phyloP scores from a whole-genome alignment of 2,888 invertebrate species.

The Neocrepidodera transversa region DNA sequence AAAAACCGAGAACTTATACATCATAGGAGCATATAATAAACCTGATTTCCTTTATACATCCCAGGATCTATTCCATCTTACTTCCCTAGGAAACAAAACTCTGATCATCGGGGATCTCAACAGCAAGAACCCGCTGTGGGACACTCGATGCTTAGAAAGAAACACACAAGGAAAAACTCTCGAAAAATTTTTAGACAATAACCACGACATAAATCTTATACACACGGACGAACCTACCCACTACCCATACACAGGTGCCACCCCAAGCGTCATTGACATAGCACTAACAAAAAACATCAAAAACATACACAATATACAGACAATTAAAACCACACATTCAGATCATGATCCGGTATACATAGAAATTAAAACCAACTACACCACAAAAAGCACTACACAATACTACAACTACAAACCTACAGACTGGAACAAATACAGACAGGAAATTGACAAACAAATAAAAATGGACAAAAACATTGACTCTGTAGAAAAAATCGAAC shows the following conservation, averaged over 20 bases:
- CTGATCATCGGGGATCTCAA: too few species aligned
- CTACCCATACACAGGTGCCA: not conserved
- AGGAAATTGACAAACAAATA: not conserved
- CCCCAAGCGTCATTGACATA: not conserved
- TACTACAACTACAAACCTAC: not conserved
- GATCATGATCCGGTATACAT: not conserved
- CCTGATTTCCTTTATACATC: too few species aligned
- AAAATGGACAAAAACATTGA: not conserved
- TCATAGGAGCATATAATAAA: too few species aligned
- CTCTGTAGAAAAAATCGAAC: too few species aligned
- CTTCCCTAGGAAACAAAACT: too few species aligned
- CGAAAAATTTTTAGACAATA: too few species aligned
- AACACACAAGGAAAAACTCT: too few species aligned
- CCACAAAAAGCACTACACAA: not conserved
- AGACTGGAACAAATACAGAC: too few species aligned
- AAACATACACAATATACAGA: not conserved
- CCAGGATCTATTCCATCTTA: too few species aligned
- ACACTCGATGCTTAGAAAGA: too few species aligned
- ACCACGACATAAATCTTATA: not conserved
- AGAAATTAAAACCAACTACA: not conserved
- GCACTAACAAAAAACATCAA: not conserved
- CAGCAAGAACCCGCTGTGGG: too few species aligned
- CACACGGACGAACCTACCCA: not conserved
- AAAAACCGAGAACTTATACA: too few species aligned
- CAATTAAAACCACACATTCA: not conserved